Evolutionary conservation across 2,797 vertebrate genomes (phyloP), one percentile per base, ranked within the genome.

Genomic region (Mastacembelus armatus): DNA sequence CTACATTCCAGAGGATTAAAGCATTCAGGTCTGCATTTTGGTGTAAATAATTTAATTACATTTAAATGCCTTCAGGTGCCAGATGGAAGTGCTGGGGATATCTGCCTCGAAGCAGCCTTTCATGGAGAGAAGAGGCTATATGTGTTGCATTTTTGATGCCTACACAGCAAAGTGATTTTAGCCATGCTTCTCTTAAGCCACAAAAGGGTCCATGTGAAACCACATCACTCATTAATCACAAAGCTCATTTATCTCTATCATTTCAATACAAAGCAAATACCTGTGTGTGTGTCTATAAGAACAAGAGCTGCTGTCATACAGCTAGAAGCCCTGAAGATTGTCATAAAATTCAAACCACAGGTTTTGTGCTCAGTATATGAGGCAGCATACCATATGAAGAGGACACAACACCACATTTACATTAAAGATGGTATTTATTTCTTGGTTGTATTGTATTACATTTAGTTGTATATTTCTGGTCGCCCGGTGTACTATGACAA

Each of bases 361-460:
- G 22, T 29, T 5, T 29, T 29, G 11, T 18, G 21, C 60, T 45
- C 10, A 49, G 49, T 33, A 8, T 24, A 6, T 47, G 15, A 52
- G 8, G 45, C 39, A n/a, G 2, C 21, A 35, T 19, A 36, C 18
- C 10, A 55, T 40, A 19, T 18, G 2, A 66, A 43, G 7, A 15
- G 11, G 36, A 44, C 38, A 21, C 18, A 51, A 15, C 27, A 21
- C n/a, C n/a, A n/a, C n/a, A n/a, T n/a, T 21, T 54, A 18, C 1
- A 26, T 51, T 40, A 26, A 26, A 10, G n/a, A 49, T 45, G 9
- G 5, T 19, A 19, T 76, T 71, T 40, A 60, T 58, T 69, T 39
- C 18, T 66, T 39, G n/a, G 1, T 2, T 36, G 11, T 29, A 24
- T 40, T 42, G 7, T 15, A 21, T 36, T 16, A 26, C 35, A 57